Conservation (phyloP, 92 coral and sea anemone species). For the Parazoanthus swiftii region DNA sequence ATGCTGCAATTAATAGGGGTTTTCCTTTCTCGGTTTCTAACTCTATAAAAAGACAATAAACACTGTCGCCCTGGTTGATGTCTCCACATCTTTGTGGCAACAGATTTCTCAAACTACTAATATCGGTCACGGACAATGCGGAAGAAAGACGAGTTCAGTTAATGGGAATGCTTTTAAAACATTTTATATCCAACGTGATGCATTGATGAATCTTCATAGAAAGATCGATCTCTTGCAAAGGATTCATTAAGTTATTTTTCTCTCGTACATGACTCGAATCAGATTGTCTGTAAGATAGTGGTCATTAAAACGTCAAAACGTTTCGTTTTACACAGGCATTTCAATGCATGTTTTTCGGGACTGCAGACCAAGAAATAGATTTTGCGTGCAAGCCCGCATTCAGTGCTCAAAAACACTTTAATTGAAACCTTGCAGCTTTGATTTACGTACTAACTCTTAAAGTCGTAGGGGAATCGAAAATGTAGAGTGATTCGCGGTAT, state of each 20-base stretch:
- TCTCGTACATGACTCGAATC: background rate
- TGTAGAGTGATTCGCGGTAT: background rate
- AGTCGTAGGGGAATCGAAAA: background rate
- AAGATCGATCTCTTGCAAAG: background rate
- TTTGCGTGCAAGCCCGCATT: background rate
- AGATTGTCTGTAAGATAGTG: constrained; percentile 9
- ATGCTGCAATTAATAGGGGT: background rate
- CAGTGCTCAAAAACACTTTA: background rate
- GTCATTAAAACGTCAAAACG: background rate
- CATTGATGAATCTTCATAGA: background rate
- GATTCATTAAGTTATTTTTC: background rate
- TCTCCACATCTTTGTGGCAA: background rate
- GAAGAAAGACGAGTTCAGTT: background rate
- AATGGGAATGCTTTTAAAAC: background rate
- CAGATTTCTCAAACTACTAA: background rate
- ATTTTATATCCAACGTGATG: background rate
- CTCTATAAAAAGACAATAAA: background rate
- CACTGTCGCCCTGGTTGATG: background rate
- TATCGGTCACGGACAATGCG: background rate
- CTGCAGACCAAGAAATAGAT: background rate
- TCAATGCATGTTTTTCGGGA: background rate
- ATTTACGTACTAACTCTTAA: too few species aligned
- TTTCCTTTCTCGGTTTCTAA: background rate
- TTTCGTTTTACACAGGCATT: background rate
- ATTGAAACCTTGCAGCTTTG: background rate